Evolutionary conservation across 2,888 invertebrate genomes (phyloP).

Genomic region (Pogonocherus hispidulus): DNA sequence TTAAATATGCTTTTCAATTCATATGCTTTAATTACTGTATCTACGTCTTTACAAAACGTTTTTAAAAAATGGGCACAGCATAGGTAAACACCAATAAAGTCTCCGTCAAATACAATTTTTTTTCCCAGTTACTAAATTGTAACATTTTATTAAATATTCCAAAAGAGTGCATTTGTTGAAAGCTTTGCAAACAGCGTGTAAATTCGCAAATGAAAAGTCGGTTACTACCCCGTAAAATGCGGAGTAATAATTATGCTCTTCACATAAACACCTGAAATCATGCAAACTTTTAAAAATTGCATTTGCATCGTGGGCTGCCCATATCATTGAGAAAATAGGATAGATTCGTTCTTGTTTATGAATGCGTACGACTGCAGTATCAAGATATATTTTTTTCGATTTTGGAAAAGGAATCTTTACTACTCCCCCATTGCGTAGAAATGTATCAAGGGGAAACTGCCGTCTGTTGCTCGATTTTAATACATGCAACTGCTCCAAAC

Average conservation of each 20-base stretch:
- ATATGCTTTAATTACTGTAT: background rate
- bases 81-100: constrained; percentile 15
- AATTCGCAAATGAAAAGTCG: constrained; percentile 33
- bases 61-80: constrained; percentile 41
- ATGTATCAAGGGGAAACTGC: background rate
- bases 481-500: background rate
- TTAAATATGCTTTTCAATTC: background rate
- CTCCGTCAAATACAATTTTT: background rate
- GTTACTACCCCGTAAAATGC: constrained; percentile 2
- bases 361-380: no score
- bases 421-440: background rate
- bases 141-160: constrained; percentile 36
- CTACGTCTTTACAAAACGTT: constrained; percentile 37
- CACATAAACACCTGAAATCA: constrained; percentile 9
- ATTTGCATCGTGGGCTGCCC: background rate
- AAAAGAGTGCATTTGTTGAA: constrained; percentile 33
- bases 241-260: no score
- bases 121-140: background rate
- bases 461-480: background rate
- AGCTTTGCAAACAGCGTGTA: constrained; percentile 38
- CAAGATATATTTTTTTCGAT: background rate
- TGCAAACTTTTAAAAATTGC: background rate
- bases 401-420: background rate
- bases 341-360: no score
- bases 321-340: background rate